Conservation (phyloP, 2,888 invertebrate species). For the Pemphredon lugubris region DNA sequence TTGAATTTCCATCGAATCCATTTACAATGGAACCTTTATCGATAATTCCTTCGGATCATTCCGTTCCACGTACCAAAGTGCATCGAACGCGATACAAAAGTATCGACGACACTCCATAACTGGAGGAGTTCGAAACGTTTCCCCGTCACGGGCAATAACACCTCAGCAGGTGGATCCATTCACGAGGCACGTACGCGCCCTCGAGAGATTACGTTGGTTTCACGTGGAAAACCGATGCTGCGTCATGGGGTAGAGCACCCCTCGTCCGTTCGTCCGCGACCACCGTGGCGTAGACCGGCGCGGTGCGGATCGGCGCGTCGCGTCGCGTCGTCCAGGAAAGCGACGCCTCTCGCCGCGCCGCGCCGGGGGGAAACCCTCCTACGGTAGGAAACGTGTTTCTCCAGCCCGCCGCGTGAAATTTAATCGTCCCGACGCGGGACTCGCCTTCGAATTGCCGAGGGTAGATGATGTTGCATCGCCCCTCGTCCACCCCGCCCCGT, state of each 20-base stretch:
- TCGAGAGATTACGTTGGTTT: constrained; percentile 63
- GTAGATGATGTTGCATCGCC: constrained; percentile 42
- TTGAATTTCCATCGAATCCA: too few relatives aligned
- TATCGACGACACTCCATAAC: constrained; percentile 31
- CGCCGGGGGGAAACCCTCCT: not conserved
- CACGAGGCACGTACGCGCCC: constrained; percentile 50
- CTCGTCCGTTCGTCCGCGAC: constrained; percentile 39
- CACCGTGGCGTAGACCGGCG: constrained; percentile 42
- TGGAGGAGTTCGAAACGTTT: constrained; percentile 33
- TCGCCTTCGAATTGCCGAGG: constrained; percentile 39
- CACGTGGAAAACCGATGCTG: constrained; percentile 65
- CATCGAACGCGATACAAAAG: constrained; percentile 3
- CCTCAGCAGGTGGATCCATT: constrained; percentile 57
- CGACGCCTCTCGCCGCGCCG: constrained; percentile 42
- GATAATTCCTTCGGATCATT: too few relatives aligned
- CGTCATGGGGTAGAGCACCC: constrained; percentile 51
- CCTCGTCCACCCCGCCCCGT: constrained; percentile 11
- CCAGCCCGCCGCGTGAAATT: constrained; percentile 66
- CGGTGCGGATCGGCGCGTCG: constrained; percentile 43
- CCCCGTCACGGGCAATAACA: constrained; percentile 42
- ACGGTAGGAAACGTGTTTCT: constrained; percentile 49
- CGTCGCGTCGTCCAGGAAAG: constrained; percentile 42
- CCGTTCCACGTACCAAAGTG: too few relatives aligned
- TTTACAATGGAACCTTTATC: too few relatives aligned
- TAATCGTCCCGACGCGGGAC: constrained; percentile 67